These are phyloP conservation scores for Anguilla rostrata DNA, from an alignment of 2,113 vertebrate species.

Conservation along the genomic window DNA sequence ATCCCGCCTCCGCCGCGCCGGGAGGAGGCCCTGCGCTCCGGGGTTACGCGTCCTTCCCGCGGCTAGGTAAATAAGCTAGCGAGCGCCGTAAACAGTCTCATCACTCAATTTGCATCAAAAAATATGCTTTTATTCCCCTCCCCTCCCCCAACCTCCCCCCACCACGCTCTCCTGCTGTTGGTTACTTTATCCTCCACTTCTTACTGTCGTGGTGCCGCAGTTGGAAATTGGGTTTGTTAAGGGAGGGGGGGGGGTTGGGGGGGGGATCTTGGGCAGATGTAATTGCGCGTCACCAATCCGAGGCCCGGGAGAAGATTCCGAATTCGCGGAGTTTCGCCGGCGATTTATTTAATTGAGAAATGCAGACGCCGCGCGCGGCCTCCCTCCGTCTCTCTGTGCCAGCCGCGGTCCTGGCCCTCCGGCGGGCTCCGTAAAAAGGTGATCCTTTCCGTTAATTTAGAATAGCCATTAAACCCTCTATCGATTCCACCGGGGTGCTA, in stretches of 20 bases:
- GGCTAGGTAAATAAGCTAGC: slow-evolving; percentile 32
- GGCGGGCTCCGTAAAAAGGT: too few species aligned
- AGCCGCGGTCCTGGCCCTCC: neutral
- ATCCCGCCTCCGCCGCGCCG: slow-evolving; percentile 48
- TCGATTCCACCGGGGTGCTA: too few species aligned
- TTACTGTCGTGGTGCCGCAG: neutral
- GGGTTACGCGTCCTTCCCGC: slow-evolving; percentile 29
- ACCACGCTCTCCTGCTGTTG: neutral
- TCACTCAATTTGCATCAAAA: slow-evolving; percentile 28
- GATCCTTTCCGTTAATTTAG: too few species aligned
- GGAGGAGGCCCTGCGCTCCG: slow-evolving; percentile 29
- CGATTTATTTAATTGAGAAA: neutral
- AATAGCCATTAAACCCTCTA: too few species aligned
- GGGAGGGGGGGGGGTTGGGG: neutral
- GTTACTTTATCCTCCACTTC: neutral
- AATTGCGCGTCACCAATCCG: neutral
- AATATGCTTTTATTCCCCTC: neutral
- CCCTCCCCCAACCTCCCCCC: too few species aligned
- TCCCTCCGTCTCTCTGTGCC: neutral
- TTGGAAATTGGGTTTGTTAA: neutral
- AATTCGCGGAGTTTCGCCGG: neutral
- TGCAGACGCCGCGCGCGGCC: neutral
- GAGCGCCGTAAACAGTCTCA: slow-evolving; percentile 10
- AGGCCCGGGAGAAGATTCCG: neutral
- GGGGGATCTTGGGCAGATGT: neutral